A percentile compares a stretch with the other conserved stretches of the same genome.
These are phyloP conservation scores for Gibbula magus DNA, from an alignment of 2,888 invertebrate species.

Conservation along the genomic window DNA sequence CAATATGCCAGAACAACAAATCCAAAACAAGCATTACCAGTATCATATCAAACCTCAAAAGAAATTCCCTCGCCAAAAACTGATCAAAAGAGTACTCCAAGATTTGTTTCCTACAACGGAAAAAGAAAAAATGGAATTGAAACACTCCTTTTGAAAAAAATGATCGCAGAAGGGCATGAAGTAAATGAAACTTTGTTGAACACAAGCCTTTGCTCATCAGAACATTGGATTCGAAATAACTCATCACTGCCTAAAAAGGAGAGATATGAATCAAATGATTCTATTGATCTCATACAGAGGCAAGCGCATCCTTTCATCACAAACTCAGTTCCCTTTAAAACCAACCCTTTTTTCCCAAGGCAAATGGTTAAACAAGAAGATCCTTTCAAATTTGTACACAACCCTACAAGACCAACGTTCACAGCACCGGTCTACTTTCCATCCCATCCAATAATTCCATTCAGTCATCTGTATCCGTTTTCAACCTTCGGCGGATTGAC, in stretches of 20 bases:
- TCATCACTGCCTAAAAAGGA: background rate
- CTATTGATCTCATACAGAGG: background rate
- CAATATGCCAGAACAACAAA: too few species aligned
- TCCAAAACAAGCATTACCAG: too few species aligned
- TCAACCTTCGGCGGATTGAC: slow-evolving; percentile 55
- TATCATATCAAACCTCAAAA: too few species aligned
- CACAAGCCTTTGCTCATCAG: background rate
- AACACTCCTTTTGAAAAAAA: slow-evolving; percentile 60
- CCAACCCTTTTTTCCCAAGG: slow-evolving; percentile 43
- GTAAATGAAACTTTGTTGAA: slow-evolving; percentile 42
- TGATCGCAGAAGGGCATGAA: slow-evolving; percentile 59
- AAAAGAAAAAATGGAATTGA: slow-evolving; percentile 55
- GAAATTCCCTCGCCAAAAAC: slow-evolving; percentile 7
- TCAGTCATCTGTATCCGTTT: slow-evolving; percentile 49
- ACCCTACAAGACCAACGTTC: slow-evolving; percentile 43
- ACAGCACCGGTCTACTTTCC: slow-evolving; percentile 55
- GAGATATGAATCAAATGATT: background rate
- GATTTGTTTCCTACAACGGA: too few species aligned
- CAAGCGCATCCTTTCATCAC: background rate
- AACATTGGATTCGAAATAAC: background rate
- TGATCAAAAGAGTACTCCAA: slow-evolving; percentile 22
- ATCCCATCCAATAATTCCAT: slow-evolving; percentile 51
- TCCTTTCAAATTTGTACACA: slow-evolving; percentile 46
- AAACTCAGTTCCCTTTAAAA: slow-evolving; percentile 36
- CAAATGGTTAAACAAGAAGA: slow-evolving; percentile 49